Percentiles rank a stretch among this genome's conserved stretches.
Conservation (phyloP, 2,797 vertebrate species). For the Anisognathus igniventris region DNA sequence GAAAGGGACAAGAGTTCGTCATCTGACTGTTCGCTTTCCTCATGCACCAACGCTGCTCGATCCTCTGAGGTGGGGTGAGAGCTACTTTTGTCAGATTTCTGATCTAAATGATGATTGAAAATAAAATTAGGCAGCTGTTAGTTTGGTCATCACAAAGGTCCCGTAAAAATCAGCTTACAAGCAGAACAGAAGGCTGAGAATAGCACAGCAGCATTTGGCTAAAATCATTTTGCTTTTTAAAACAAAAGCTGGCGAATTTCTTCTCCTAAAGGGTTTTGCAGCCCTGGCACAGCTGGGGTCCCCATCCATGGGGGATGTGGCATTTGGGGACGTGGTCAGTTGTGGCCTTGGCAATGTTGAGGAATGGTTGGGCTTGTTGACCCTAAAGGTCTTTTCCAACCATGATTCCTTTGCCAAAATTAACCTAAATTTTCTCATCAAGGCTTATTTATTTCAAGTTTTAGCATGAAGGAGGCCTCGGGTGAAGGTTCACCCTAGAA, state of each 20-base stretch:
- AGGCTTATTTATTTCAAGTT: background rate
- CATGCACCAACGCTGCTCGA: conserved; percentile 82
- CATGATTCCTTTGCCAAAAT: background rate
- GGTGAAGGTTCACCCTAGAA: background rate
- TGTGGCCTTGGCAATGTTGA: background rate
- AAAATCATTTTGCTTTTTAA: background rate
- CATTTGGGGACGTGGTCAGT: background rate
- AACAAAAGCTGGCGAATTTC: background rate
- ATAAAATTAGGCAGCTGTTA: conserved; percentile 26
- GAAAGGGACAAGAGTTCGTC: conserved; percentile 97
- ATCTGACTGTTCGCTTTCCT: conserved; percentile 95
- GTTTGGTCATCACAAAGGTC: background rate
- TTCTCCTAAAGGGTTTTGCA: background rate
- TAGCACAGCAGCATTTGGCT: background rate
- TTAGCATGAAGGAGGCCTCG: background rate
- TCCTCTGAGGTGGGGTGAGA: conserved; percentile 81
- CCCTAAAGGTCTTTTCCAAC: background rate
- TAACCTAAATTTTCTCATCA: background rate
- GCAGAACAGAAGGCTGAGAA: background rate
- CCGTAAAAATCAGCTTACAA: background rate
- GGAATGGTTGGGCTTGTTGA: background rate
- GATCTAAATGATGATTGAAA: conserved; percentile 67
- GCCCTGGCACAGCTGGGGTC: background rate
- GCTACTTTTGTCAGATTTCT: conserved; percentile 78
- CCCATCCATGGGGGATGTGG: background rate